Conservation (phyloP, 2,888 invertebrate genomes). For the Scelioninae gen. 2 region DNA sequence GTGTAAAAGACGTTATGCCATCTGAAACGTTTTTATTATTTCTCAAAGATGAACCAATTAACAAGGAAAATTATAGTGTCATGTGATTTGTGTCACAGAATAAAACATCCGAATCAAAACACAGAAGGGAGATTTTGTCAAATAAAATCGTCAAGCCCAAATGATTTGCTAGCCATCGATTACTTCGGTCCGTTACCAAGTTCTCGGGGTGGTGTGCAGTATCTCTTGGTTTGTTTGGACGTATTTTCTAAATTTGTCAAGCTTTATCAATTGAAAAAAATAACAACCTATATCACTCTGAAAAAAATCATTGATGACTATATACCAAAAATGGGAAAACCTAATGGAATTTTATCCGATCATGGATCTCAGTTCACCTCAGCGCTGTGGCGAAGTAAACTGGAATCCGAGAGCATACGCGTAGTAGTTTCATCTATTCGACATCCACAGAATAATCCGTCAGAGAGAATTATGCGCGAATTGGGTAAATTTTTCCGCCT, state of each 20-base stretch:
- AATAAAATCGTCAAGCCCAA: not conserved
- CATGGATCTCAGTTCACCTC: not conserved
- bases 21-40: constrained; percentile 2
- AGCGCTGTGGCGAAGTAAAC: not conserved
- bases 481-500: not conserved
- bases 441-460: not conserved
- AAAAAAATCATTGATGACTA: not conserved
- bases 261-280: not conserved
- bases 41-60: not conserved
- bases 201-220: not conserved
- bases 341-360: not conserved
- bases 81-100: constrained; percentile 6
- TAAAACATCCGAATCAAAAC: not conserved
- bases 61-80: not conserved
- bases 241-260: constrained; percentile 1
- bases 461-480: not conserved
- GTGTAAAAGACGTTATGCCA: too few species aligned
- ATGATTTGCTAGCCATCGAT: constrained; percentile 3
- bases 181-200: constrained; percentile 4
- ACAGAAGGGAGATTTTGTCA: not conserved
- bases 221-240: not conserved
- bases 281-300: not conserved
- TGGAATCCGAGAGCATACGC: not conserved
- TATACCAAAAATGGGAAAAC: not conserved
- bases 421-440: not conserved